phyloP scores from a whole-genome alignment of 2,888 invertebrate genomes.

The Rhingia campestris region DNA sequence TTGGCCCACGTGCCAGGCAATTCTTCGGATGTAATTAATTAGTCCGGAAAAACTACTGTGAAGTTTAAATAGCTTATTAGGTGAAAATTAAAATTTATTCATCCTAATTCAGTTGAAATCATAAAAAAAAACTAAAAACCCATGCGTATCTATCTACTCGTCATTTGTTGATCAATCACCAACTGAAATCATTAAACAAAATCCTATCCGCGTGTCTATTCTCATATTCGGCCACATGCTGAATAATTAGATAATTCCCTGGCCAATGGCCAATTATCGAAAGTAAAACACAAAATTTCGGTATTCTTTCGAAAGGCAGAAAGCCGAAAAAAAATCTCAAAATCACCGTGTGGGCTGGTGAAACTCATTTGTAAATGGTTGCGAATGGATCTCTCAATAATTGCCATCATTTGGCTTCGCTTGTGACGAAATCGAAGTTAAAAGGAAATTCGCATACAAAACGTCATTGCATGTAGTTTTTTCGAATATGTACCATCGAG shows the following conservation, averaged over 20 bases:
- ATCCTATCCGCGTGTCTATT: constrained; percentile 42
- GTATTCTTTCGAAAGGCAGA: not conserved
- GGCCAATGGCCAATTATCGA: constrained; percentile 67
- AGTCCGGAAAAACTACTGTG: constrained; percentile 15
- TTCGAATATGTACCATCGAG: not conserved
- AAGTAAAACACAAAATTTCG: constrained; percentile 49
- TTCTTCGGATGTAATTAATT: constrained; percentile 8
- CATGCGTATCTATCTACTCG: constrained; percentile 28
- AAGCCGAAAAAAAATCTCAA: constrained; percentile 4
- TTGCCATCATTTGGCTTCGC: constrained; percentile 39
- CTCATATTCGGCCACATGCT: constrained; percentile 63
- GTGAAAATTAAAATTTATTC: constrained; percentile 12
- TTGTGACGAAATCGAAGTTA: constrained; percentile 23
- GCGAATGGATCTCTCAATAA: constrained; percentile 47
- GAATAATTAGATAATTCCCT: constrained; percentile 69
- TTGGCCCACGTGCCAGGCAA: not conserved
- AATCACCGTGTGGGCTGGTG: constrained; percentile 19
- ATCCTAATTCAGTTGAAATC: constrained; percentile 28
- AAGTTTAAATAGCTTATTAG: constrained; percentile 17
- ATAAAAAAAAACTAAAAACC: constrained; percentile 23
- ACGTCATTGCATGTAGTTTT: constrained; percentile 27
- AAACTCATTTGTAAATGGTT: constrained; percentile 45
- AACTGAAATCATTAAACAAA: constrained; percentile 45
- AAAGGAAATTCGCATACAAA: constrained; percentile 25
- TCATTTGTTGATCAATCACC: constrained; percentile 59